Evolutionary conservation across 2,888 invertebrate genomes (phyloP), one percentile per base, ranked within the genome.

Genomic region (Parnassius apollo): DNA sequence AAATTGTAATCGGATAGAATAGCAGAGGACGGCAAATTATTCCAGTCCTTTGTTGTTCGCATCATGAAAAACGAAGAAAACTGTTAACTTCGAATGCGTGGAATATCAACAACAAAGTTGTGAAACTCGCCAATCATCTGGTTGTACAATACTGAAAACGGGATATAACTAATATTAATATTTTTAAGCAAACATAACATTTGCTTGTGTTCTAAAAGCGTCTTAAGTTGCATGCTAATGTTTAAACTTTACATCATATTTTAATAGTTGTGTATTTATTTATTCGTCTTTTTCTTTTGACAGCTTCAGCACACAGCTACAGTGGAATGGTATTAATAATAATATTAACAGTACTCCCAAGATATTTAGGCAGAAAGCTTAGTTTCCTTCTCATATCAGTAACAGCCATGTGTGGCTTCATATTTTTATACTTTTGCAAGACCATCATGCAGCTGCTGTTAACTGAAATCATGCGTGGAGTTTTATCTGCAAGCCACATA

Each of bases 301-400:
- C 76, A 82, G 80, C 79, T 35, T 82, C 80, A 42, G 73, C 78
- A 10, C 74, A 76, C 61, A 80, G 78, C 4, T 80, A 80, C 67
- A 71, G 74, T 45, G 77, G 75, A 12, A 62, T 79, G 42, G 74
- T 78, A 45, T 78, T 75, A 73, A 75, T 80, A 58, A 65, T 81
- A 18, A 73, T 80, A 66, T 62, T 81, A 57, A 75, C 80, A 44
- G 70, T 77, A 63, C 67, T 77, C 50, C 70, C 75, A 11, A 73
- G 72, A 58, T 71, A 68, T 62, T 65, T 76, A 50, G 80, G 81
- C 64, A 71, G 80, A 65, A 80, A 72, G 72, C 10, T 10, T 2
- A 59, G 59, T 55, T 63, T 63, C 42, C 45, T 59, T n/a, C n/a
- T 63, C 9, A 42, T 59, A 42, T 59, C 63, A 10, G 9, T 9